A percentile compares a stretch with the other conserved stretches of the same genome.
Evolutionary conservation across 2,797 vertebrate genomes (phyloP).

Genomic region (Pseudochaenichthys georgianus): DNA sequence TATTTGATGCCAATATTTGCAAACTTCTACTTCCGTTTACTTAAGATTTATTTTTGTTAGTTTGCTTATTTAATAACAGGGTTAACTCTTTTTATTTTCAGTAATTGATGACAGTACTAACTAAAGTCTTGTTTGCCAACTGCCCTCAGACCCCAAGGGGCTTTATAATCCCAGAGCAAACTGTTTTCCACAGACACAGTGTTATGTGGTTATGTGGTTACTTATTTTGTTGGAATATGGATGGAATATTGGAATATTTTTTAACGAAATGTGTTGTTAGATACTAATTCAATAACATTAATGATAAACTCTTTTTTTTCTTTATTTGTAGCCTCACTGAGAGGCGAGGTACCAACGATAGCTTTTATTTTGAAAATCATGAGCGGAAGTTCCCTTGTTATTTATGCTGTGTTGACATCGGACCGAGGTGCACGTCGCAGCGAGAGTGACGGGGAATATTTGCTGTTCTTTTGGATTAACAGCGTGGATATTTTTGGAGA

Average conservation of each 20-base stretch:
- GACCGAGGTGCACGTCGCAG: constrained; percentile 72
- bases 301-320: no score
- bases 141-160: no score
- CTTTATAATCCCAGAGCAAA: no score
- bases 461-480: constrained; percentile 57
- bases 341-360: neutral
- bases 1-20: neutral
- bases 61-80: neutral
- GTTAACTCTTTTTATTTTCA: neutral
- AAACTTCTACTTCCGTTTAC: neutral
- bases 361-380: constrained; percentile 43
- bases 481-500: constrained; percentile 72
- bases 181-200: no score
- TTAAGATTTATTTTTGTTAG: neutral
- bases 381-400: constrained; percentile 7
- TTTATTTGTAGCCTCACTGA: neutral
- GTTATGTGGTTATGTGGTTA: no score
- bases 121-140: no score
- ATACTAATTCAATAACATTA: no score
- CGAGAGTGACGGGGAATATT: constrained; percentile 59
- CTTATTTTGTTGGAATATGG: no score
- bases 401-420: rapidly evolving
- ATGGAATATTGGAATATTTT: no score
- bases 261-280: no score
- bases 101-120: neutral